phyloP scores from a whole-genome alignment of 2,888 invertebrate genomes.

The Diachrysia chrysitis region DNA sequence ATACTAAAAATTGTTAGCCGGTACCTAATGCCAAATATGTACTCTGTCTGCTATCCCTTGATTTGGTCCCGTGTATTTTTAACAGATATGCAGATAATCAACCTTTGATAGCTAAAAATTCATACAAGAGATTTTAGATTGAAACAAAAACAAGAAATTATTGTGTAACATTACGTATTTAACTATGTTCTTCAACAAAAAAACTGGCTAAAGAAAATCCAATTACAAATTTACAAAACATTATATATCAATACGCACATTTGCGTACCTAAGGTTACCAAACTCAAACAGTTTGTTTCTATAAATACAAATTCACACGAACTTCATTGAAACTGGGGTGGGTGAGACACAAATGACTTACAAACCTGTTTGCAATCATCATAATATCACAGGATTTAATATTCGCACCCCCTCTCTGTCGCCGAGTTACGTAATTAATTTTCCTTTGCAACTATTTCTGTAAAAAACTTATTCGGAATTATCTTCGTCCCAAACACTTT shows the following conservation, averaged over 20 bases:
- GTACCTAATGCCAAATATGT: no score
- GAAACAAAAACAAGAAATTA: no score
- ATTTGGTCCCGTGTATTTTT: no score
- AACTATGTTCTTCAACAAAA: no score
- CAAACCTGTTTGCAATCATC: constrained; percentile 36
- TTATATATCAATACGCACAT: not conserved
- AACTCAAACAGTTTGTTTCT: not conserved
- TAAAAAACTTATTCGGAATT: constrained; percentile 35
- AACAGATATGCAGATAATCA: no score
- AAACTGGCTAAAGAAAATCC: not conserved
- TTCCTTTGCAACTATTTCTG: constrained; percentile 30
- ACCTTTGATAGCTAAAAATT: no score
- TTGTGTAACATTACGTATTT: no score
- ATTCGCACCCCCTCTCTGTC: constrained; percentile 19
- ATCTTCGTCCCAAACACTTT: constrained; percentile 37
- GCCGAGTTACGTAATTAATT: constrained; percentile 41
- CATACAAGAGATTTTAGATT: no score
- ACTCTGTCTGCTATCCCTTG: no score
- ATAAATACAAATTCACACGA: not conserved
- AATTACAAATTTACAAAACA: no score
- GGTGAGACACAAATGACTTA: constrained; percentile 34
- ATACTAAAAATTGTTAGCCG: no score
- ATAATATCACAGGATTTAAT: constrained; percentile 41
- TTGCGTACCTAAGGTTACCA: not conserved
- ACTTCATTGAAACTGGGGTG: not conserved